Conservation (phyloP, 2,888 invertebrate species). For the Abrostola tripartita region DNA sequence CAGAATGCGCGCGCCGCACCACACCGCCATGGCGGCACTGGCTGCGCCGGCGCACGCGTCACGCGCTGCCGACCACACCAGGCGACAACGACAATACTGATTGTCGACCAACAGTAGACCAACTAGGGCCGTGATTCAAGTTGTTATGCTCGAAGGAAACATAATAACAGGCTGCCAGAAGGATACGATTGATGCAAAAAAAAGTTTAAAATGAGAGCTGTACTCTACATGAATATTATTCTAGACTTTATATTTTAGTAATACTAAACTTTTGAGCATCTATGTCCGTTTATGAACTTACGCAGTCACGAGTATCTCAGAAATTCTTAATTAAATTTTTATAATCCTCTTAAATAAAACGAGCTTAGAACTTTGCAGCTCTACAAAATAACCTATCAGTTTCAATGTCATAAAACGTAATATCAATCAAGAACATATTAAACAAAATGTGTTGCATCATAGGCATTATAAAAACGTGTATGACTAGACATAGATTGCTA, state of each 20-base stretch:
- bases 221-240: neutral
- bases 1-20: constrained; percentile 86
- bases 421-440: constrained; percentile 7
- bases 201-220: constrained; percentile 12
- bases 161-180: constrained; percentile 25
- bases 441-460: constrained; percentile 18
- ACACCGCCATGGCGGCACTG: constrained; percentile 86
- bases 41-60: constrained; percentile 64
- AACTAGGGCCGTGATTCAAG: constrained; percentile 40
- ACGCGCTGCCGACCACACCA: constrained; percentile 60
- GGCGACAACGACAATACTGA: constrained; percentile 51
- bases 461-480: constrained; percentile 29
- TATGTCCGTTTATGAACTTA: neutral
- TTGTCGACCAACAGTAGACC: constrained; percentile 28
- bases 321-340: neutral
- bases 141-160: constrained; percentile 11
- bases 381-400: constrained; percentile 14
- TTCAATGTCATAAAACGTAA: constrained; percentile 19
- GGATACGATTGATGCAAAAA: constrained; percentile 12
- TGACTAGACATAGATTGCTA: constrained; percentile 26
- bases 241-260: neutral
- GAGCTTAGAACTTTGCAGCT: neutral
- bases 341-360: neutral
- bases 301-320: neutral
- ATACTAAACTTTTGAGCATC: neutral